phyloP scores from a whole-genome alignment of 2,113 vertebrate genomes.

The Xenopus laevis region DNA sequence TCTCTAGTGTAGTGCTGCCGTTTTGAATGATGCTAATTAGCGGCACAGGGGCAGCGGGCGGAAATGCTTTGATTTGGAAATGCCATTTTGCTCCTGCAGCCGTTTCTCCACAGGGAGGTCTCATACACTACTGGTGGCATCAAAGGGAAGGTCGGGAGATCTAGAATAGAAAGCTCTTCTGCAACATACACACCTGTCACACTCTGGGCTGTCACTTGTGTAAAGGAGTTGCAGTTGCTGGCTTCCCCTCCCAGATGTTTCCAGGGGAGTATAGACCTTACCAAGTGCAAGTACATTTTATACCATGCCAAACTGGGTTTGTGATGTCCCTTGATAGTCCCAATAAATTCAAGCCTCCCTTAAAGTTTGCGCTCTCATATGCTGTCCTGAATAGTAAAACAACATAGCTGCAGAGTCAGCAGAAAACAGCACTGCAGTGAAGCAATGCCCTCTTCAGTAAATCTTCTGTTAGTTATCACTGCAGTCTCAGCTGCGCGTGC shows the following conservation, averaged over 20 bases:
- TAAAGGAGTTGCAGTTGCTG: too few relatives aligned
- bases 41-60: slow-evolving; percentile 8
- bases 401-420: slow-evolving; percentile 5
- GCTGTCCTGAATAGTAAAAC: too few relatives aligned
- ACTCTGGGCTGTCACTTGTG: too few relatives aligned
- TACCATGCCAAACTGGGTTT: too few relatives aligned
- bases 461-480: slow-evolving; percentile 6
- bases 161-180: background rate
- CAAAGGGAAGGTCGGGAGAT: slow-evolving; percentile 10
- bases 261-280: too few relatives aligned
- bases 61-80: slow-evolving; percentile 26
- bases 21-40: slow-evolving; percentile 18
- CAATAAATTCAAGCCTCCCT: too few relatives aligned
- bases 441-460: background rate
- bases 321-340: too few relatives aligned
- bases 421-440: background rate
- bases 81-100: slow-evolving; percentile 17
- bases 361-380: too few relatives aligned
- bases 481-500: slow-evolving; percentile 5
- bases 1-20: background rate
- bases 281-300: too few relatives aligned
- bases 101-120: slow-evolving; percentile 2
- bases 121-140: slow-evolving; percentile 6
- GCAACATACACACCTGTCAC: background rate
- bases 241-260: too few relatives aligned